Evolutionary conservation across 2,113 vertebrate genomes (phyloP).

Genomic region (Choloepus hoffmanni): DNA sequence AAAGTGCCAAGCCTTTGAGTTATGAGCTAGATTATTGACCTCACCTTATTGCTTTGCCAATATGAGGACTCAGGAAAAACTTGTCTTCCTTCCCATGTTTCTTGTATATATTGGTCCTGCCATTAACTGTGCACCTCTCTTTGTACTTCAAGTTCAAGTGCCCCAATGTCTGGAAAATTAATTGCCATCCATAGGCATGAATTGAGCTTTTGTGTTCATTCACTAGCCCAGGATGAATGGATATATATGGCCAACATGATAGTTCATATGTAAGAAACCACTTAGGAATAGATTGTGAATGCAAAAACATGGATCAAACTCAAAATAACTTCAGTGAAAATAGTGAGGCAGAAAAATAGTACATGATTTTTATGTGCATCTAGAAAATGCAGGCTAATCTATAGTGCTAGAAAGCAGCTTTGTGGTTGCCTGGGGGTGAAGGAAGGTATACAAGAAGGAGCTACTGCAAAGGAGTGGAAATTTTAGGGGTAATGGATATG

Average conservation of each 20-base stretch:
- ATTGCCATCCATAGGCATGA: neutral
- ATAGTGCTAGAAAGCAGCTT: neutral
- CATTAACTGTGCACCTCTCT: neutral
- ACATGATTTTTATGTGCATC: neutral
- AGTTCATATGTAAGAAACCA: constrained; percentile 6
- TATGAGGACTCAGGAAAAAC: neutral
- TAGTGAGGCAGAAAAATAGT: neutral
- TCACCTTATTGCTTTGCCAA: neutral
- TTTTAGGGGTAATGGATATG: neutral
- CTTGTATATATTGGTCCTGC: neutral
- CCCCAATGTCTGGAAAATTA: neutral
- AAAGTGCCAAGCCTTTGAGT: neutral
- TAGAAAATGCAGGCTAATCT: neutral
- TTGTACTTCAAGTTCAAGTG: neutral
- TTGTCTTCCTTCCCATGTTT: neutral
- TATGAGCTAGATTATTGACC: neutral
- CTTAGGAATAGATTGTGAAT: neutral
- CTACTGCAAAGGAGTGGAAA: neutral
- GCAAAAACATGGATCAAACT: neutral
- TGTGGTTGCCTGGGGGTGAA: neutral
- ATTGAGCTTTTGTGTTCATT: neutral
- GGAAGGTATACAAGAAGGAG: neutral
- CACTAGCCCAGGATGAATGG: neutral
- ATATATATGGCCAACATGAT: neutral
- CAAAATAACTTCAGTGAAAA: neutral